Evolutionary conservation across 2,113 vertebrate species (phyloP), one percentile per base, ranked within the genome.

Genomic region (Neodontobutis hainanensis): DNA sequence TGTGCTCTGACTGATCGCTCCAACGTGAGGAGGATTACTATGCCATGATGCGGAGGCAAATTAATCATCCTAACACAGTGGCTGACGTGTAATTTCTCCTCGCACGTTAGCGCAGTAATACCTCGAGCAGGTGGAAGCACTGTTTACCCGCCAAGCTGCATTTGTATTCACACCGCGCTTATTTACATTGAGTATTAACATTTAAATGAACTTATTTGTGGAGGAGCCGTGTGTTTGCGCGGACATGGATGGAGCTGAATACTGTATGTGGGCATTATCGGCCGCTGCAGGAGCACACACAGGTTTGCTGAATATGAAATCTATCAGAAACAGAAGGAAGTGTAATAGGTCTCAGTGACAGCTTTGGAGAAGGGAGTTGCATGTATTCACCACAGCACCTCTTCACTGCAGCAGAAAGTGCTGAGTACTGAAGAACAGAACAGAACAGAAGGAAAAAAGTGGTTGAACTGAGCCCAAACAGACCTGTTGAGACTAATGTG

Each of bases 41-140:
- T 70, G 85, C 83, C 73, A 73, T 63, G 77, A 85, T 78, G 81
- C 75, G 65, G 80, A 74, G 78, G 82, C 78, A 67, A 77, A 91
- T 91, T 83, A 88, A 91, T 92, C 90, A 88, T 85, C 42, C 61
- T 87, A 88, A 77, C 88, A 72, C 66, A 3, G 52, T 3, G 77
- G 72, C 78, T 86, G 84, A 87, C 83, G 68, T 85, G 84, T 87
- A 72, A 87, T 88, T 88, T 87, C 78, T 85, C 57, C 47, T 71
- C 47, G 70, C 65, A 68, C 45, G 47, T 83, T 75, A 55, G 75
- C 61, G 46, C 59, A 65, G 66, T 40, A 40, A 70, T 72, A 75
- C 68, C 64, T 76, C 34, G 52, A 45, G 70, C 80, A 73, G 78
- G 71, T 78, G 65, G 50, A 68, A 70, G 60, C 65, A 58, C 32